Conservation (phyloP, 2,113 vertebrate species). For the Channa argus region DNA sequence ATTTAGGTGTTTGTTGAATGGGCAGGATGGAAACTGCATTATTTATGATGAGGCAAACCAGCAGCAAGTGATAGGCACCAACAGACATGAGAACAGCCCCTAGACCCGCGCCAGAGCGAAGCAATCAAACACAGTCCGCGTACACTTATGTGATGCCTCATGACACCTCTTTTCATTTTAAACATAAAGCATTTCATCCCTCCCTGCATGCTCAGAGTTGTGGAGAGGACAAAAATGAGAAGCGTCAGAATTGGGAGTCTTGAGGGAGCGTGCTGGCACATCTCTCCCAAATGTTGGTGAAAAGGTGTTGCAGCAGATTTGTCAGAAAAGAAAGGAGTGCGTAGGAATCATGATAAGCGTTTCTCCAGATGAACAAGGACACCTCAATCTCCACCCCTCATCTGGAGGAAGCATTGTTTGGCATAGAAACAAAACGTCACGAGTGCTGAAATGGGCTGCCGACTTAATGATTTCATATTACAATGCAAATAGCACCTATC, state of each 20-base stretch:
- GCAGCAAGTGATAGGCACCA: conserved; percentile 72
- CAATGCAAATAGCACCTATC: conserved; percentile 66
- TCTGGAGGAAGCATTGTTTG: conserved; percentile 40
- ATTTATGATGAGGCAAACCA: conserved; percentile 77
- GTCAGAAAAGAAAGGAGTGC: conserved; percentile 39
- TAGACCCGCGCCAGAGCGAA: conserved; percentile 39
- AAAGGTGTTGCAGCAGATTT: conserved; percentile 56
- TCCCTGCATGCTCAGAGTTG: conserved; percentile 38
- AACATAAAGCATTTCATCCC: conserved; percentile 59
- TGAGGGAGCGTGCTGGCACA: conserved; percentile 22
- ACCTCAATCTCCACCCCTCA: conserved; percentile 53
- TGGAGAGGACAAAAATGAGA: conserved; percentile 45
- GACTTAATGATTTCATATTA: conserved; percentile 59
- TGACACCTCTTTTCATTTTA: conserved; percentile 69
- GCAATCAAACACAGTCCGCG: conserved; percentile 65
- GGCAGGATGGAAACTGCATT: conserved; percentile 74
- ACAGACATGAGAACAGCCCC: conserved; percentile 64
- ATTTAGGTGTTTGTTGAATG: conserved; percentile 74
- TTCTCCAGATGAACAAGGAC: conserved; percentile 63
- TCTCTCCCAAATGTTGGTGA: conserved; percentile 50
- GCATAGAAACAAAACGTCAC: conserved; percentile 46
- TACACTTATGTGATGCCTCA: conserved; percentile 63
- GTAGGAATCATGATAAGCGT: conserved; percentile 61
- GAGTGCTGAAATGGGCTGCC: conserved; percentile 39
- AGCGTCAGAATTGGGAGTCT: conserved; percentile 45